Evolutionary conservation across 1,140 invertebrate genomes (phyloP), one percentile per base, ranked within the genome.

Genomic region (Drosophila sulfurigaster): DNA sequence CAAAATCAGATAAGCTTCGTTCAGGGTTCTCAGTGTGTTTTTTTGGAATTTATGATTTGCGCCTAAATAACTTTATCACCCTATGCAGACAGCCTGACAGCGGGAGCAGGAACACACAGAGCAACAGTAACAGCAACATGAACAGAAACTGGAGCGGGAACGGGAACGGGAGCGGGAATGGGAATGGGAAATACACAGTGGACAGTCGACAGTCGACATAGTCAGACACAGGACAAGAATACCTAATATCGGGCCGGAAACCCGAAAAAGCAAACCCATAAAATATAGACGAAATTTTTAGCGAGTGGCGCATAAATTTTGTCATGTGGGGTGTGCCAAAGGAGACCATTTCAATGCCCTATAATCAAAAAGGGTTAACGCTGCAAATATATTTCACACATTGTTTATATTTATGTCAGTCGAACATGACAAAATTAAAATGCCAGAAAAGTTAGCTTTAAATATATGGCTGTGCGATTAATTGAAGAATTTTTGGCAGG

Each of bases 61-160:
- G 85, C 85, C 86, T 90, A 89, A 89, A 89, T 89, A 89, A 86
- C 85, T 89, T 89, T 90, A 89, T 89, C 85, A 88, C 85, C 76
- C 83, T 60, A 38, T 38, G 13, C 49, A 51, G 52, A 56, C 64
- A 67, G 64, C 25, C 49, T 32, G 52, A 59, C 62, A 58, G 51
- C 57, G 35, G 45, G 28, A 57, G 45, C 15, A 25, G 13, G 48
- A 60, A 49, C 28, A 25, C 20, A 25, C 20, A 56, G 49, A 38
- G 10, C 32, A 32, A 30, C 28, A 30, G 28, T 5, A 30, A 30
- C 28, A 30, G 28, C 28, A n/a, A 3, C 20, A 25, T 25, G 3
- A 35, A 30, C 32, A 30, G 63, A 58, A 6, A 49, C 45, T n/a
- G 32, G n/a, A 30, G 15, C 8, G 38, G 63, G 63, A 16, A 20